Conservation (phyloP, 2,797 vertebrate species). For the Heterohyrax brucei region DNA sequence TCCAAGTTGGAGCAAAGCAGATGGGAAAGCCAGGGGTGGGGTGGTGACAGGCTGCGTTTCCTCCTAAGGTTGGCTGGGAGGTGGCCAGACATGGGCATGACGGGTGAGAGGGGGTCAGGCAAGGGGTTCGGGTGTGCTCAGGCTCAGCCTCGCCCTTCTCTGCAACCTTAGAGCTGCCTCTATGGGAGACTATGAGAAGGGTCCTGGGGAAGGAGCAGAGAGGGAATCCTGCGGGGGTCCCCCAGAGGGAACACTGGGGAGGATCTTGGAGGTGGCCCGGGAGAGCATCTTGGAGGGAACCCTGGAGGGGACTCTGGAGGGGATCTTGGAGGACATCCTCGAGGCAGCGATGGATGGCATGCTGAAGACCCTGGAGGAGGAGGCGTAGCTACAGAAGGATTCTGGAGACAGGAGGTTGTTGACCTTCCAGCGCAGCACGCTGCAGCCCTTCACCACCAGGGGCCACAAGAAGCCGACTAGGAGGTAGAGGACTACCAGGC, state of each 20-base stretch:
- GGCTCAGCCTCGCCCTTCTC: not conserved
- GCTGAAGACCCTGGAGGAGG: not conserved
- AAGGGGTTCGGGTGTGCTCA: not conserved
- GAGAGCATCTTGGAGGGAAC: not conserved
- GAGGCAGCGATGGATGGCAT: rapidly evolving
- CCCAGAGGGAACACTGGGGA: not conserved
- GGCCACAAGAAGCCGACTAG: slow-evolving; percentile 57
- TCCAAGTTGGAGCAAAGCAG: slow-evolving; percentile 27
- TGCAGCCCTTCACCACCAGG: not conserved
- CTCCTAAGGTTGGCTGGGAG: not conserved
- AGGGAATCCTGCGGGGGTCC: too few species aligned
- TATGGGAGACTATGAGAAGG: too few species aligned
- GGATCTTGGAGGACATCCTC: not conserved
- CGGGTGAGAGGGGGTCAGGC: not conserved
- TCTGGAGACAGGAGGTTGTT: slow-evolving; percentile 48
- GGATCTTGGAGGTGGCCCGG: not conserved
- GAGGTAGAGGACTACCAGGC: slow-evolving; percentile 69
- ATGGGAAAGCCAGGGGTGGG: not conserved
- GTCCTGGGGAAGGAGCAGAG: too few species aligned
- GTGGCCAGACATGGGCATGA: not conserved
- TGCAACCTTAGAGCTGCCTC: rapidly evolving
- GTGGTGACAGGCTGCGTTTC: not conserved
- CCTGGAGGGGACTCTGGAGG: not conserved
- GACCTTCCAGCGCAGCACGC: slow-evolving; percentile 39
- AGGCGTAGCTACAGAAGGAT: not conserved